Conservation (phyloP, 2,113 vertebrate species). For the human region GRCh38 chr7:63804001-63804500, state of each 20-base stretch:
- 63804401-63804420: background rate
- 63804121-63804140: background rate
- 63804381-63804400: background rate
- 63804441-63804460: background rate
- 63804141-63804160: slow-evolving; percentile 3
- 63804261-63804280: background rate
- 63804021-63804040: slow-evolving; percentile 13
- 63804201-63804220: slow-evolving; percentile 6
- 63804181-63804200: slow-evolving; percentile 1
- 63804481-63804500: background rate
- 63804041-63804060: slow-evolving; percentile 22
- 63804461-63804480: slow-evolving; percentile 18
- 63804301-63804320: background rate
- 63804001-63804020: background rate
- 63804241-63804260: too few species aligned
- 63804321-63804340: background rate
- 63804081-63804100: background rate
- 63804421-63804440: background rate
- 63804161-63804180: slow-evolving; percentile 2
- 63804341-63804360: background rate
- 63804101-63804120: background rate
- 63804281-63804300: background rate
- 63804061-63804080: slow-evolving; percentile 50
- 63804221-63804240: background rate
- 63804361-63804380: background rate